Conservation (phyloP, 1,140 invertebrate species). For the Ephestia elutella region DNA sequence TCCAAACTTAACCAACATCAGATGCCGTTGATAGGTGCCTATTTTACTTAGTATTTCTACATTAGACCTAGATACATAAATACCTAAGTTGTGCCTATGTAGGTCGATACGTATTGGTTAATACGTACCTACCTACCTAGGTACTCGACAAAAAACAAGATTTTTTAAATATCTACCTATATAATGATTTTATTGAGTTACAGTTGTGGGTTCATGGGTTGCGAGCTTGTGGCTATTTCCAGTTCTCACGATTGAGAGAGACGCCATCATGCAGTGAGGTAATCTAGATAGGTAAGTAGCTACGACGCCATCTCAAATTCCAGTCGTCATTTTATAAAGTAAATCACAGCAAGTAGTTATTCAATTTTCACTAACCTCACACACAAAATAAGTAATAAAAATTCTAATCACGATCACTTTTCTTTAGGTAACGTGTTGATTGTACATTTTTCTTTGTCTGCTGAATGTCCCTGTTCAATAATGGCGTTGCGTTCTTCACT, state of each 20-base stretch:
- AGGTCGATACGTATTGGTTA: no score
- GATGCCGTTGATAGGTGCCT: no score
- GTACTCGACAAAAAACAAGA: no score
- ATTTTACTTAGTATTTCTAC: no score
- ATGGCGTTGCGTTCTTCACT: constrained; percentile 29
- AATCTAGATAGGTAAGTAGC: no score
- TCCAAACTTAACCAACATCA: not conserved
- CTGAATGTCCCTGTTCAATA: constrained; percentile 20
- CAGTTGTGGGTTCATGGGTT: no score
- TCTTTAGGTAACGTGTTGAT: constrained; percentile 11
- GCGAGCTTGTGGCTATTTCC: not conserved
- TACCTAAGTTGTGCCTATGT: no score
- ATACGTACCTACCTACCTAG: no score
- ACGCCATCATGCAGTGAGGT: not conserved
- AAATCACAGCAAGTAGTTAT: not conserved
- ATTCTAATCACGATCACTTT: constrained; percentile 31
- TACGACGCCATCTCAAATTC: not conserved
- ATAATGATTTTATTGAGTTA: no score
- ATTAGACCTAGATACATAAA: no score
- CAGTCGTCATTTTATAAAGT: not conserved
- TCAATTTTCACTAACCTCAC: constrained; percentile 14
- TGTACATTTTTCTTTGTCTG: constrained; percentile 18
- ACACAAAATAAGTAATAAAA: not conserved
- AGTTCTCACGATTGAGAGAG: not conserved
- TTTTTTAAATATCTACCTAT: no score